Evolutionary conservation across 1,140 invertebrate genomes (phyloP).

Genomic region (Sycobia sp.): DNA sequence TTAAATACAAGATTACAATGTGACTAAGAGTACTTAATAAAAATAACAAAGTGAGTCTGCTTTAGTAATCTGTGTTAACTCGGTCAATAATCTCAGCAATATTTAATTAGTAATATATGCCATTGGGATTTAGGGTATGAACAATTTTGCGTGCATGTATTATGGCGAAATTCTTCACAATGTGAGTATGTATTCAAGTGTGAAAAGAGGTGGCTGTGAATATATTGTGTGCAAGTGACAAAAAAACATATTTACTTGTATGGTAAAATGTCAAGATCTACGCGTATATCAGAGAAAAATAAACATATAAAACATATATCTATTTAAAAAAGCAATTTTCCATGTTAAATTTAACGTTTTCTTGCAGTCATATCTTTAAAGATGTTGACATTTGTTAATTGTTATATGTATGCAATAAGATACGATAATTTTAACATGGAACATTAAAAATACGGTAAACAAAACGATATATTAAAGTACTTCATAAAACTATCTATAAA

Average conservation of each 20-base stretch:
- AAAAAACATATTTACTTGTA: conserved; percentile 38
- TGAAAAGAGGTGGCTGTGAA: conserved; percentile 32
- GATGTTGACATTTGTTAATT: conserved; percentile 35
- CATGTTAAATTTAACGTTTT: conserved; percentile 46
- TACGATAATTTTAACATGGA: conserved; percentile 48
- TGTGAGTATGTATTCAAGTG: conserved; percentile 23
- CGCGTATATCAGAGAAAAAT: conserved; percentile 27
- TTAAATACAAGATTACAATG: background rate
- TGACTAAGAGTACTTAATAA: conserved; percentile 3
- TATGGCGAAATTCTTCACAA: conserved; percentile 10
- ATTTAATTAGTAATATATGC: conserved; percentile 44
- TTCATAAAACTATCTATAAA: conserved; percentile 31
- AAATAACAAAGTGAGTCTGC: background rate
- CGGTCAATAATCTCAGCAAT: conserved; percentile 50
- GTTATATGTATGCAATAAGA: conserved; percentile 32
- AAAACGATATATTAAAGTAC: conserved; percentile 29
- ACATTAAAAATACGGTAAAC: conserved; percentile 38
- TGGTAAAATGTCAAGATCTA: conserved; percentile 39
- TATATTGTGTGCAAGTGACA: conserved; percentile 30
- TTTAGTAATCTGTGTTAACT: conserved; percentile 28
- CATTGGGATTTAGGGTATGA: conserved; percentile 33
- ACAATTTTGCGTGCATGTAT: conserved; percentile 32
- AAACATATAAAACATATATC: conserved; percentile 26
- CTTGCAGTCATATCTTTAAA: conserved; percentile 22
- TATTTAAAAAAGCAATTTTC: conserved; percentile 35